phyloP scores from a whole-genome alignment of 2,888 invertebrate genomes.

The Sympetrum striolatum region DNA sequence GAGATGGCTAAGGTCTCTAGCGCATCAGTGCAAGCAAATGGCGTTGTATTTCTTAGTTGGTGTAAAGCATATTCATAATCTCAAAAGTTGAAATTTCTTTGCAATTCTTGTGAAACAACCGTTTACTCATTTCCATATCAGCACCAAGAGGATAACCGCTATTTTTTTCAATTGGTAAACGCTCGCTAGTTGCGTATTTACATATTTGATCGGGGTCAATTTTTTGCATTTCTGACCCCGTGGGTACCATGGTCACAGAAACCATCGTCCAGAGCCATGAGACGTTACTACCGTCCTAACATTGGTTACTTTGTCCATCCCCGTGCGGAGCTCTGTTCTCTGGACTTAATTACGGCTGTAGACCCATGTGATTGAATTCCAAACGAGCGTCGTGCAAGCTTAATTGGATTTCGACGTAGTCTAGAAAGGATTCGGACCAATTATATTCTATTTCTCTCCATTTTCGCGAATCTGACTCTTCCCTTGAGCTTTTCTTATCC shows the following conservation, averaged over 20 bases:
- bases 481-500: neutral
- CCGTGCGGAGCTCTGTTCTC: neutral
- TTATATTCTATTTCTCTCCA: neutral
- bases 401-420: constrained; percentile 4
- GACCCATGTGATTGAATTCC: constrained; percentile 31
- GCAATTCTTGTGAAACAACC: too few species aligned
- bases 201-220: too few species aligned
- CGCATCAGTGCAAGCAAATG: too few species aligned
- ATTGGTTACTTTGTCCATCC: neutral
- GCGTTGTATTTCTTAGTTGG: too few species aligned
- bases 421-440: neutral
- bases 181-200: too few species aligned
- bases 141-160: too few species aligned
- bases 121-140: too few species aligned
- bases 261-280: neutral
- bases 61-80: too few species aligned
- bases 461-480: neutral
- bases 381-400: neutral
- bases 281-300: neutral
- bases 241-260: too few species aligned
- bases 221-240: neutral
- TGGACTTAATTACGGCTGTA: constrained; percentile 20
- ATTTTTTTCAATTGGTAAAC: too few species aligned
- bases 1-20: too few species aligned
- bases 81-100: too few species aligned